Evolutionary conservation across 2,797 vertebrate species (phyloP).

Genomic region (Tokudaia tokunoshimensis): DNA sequence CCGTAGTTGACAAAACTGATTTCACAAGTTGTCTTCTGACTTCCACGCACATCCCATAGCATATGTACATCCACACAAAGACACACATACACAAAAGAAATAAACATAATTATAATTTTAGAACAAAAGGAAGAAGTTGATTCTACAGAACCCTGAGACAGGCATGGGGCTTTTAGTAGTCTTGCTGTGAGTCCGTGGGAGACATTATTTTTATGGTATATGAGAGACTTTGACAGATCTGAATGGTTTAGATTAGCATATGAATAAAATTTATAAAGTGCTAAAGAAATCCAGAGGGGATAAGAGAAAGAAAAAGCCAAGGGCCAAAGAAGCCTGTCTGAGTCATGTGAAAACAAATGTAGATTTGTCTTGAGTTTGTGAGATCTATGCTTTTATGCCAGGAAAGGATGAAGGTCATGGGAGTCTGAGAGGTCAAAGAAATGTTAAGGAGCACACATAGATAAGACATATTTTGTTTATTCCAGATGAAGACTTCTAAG

Average conservation of each 20-base stretch:
- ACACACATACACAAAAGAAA: not conserved
- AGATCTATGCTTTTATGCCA: not conserved
- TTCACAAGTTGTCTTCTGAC: not conserved
- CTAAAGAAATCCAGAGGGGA: not conserved
- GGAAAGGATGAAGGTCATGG: not conserved
- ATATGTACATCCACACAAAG: not conserved
- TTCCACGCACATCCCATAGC: not conserved
- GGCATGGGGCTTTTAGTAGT: not conserved
- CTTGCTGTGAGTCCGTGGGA: not conserved
- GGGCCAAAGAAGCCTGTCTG: too few species aligned
- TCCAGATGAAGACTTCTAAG: not conserved
- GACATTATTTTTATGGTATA: not conserved
- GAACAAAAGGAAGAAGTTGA: not conserved
- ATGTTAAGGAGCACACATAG: not conserved
- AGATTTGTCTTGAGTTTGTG: not conserved
- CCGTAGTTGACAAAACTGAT: not conserved
- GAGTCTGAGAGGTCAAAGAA: not conserved
- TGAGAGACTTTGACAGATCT: not conserved
- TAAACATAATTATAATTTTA: not conserved
- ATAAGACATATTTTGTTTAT: too few species aligned
- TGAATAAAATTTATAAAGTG: not conserved
- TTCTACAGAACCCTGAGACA: not conserved
- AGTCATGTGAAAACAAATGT: not conserved
- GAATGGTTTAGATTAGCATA: not conserved
- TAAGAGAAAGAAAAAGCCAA: not conserved